These are phyloP conservation scores for Galleria mellonella DNA, from an alignment of 1,140 invertebrate genomes.

Conservation along the genomic window DNA sequence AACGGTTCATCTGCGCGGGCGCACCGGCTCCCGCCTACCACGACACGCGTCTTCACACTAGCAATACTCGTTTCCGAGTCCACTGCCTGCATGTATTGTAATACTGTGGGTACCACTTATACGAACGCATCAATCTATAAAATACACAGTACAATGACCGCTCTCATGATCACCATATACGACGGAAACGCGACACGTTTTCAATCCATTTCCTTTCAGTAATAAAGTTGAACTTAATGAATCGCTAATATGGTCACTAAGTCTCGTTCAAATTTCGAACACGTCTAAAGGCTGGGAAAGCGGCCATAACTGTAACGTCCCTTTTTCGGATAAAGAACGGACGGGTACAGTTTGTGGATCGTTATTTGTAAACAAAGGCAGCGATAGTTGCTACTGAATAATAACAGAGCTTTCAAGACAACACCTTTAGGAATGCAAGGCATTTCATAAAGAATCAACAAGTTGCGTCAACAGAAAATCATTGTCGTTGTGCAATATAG, in stretches of 20 bases:
- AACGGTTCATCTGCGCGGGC: constrained; percentile 48
- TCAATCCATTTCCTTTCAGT: constrained; percentile 56
- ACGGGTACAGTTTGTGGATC: constrained; percentile 11
- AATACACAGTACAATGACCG: background rate
- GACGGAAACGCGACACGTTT: constrained; percentile 44
- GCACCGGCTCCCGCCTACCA: constrained; percentile 14
- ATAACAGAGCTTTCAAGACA: background rate
- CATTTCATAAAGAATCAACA: background rate
- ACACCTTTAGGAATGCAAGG: background rate
- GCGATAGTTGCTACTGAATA: background rate
- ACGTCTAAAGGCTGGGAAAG: constrained; percentile 42
- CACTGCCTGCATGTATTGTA: constrained; percentile 4
- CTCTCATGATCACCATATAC: background rate
- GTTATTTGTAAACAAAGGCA: constrained; percentile 30
- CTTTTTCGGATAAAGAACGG: constrained; percentile 19
- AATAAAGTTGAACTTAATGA: constrained; percentile 27
- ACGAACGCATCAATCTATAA: constrained; percentile 5
- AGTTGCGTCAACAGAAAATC: background rate
- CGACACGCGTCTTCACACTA: constrained; percentile 1
- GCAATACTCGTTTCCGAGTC: constrained; percentile 11
- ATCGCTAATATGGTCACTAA: constrained; percentile 40
- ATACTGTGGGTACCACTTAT: background rate
- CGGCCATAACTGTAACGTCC: constrained; percentile 44
- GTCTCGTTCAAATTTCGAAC: constrained; percentile 43
- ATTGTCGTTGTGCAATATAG: no score